Base-by-base conservation (phyloP, 1,140 invertebrate species). In the Drosophila kohkoa region DNA sequence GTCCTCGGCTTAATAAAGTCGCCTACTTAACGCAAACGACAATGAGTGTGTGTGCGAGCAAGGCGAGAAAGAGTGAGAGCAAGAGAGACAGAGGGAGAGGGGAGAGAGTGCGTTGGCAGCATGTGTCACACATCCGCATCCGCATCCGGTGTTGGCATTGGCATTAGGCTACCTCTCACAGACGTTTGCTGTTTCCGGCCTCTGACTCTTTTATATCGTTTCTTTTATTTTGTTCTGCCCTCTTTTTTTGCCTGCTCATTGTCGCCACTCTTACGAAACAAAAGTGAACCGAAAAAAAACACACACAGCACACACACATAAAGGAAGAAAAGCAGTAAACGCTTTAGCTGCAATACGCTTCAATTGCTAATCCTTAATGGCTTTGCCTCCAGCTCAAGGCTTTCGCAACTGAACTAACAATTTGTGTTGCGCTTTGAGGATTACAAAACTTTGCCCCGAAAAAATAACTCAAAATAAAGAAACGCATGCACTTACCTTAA, bases 1-100 rank as follows among this genome's bases (percentile, higher is more conserved):
- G 80, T 88, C 77, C 75, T 89, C 81, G 86, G 75, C 85, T 89
- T 88, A 88, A 89, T 88, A 85, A 88, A 89, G 81, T 88, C 86
- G 71, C 77, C 81, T 89, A 85, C 85, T 88, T 90, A 89, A 81
- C 79, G 70, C 75, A 48, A 75, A 79, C 75, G 81, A 89, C 85
- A 89, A 88, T 89, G 70, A 85, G 64, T 73, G 71, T 70, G 69
- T 64, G 63, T 70, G 69, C 69, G 68, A 32, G 51, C 30, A 16
- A 30, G 8, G 41, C 6, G 16, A 52, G 32, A 30, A 4, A 1
- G 25, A 15, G 5, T 11, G 10, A 41, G 2, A 41, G 16, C 5
- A 32, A 5, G 15, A 11, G 51, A 2, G 45, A 16, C n/a, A n/a
- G n/a, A n/a, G n/a, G n/a, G n/a, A n/a, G n/a, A n/a, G n/a, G n/a